These are phyloP conservation scores for Zaprionus tsacasi DNA, from an alignment of 1,140 invertebrate genomes.

Conservation along the genomic window DNA sequence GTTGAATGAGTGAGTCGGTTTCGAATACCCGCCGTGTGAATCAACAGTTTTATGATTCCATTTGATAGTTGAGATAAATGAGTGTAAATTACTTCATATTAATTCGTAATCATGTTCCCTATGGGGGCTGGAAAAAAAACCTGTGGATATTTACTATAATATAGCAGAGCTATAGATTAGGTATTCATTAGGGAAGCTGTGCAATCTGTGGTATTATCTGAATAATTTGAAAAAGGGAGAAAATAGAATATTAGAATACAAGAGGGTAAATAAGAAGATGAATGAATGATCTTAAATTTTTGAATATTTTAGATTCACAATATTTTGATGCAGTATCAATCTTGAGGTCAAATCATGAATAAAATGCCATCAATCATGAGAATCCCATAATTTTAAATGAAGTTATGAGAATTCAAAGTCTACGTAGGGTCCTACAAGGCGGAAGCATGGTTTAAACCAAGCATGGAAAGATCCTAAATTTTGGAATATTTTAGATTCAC, in stretches of 20 bases:
- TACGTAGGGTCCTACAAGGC: no score
- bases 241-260: no score
- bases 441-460: no score
- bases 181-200: not conserved
- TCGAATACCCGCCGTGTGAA: slow-evolving; percentile 13
- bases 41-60: slow-evolving; percentile 3
- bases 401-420: not conserved
- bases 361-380: no score
- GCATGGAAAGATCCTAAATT: no score
- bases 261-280: no score
- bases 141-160: not conserved
- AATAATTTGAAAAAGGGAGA: not conserved
- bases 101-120: slow-evolving; percentile 9
- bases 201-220: not conserved
- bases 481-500: no score
- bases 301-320: no score
- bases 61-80: slow-evolving; percentile 7
- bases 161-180: not conserved
- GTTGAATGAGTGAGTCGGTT: slow-evolving; percentile 16
- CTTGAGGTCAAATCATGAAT: no score
- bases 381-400: not conserved
- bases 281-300: no score
- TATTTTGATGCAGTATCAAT: no score
- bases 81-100: slow-evolving; percentile 18
- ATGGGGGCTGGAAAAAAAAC: not conserved